phyloP scores from a whole-genome alignment of 2,888 invertebrate genomes.

The Teleiodes luculella region DNA sequence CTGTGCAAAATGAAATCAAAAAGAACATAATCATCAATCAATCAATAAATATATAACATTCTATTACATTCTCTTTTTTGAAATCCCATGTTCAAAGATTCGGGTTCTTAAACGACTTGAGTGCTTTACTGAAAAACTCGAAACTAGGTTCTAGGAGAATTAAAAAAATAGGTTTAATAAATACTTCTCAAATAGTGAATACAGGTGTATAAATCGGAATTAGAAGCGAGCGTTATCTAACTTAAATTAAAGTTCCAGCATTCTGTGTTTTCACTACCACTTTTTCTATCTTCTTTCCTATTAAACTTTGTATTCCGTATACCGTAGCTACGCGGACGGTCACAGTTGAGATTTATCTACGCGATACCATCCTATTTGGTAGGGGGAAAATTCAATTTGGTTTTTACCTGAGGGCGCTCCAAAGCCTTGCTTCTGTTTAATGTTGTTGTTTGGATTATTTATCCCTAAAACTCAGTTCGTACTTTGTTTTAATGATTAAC shows the following conservation, averaged over 20 bases:
- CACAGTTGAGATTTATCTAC: constrained; percentile 70
- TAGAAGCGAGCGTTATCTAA: constrained; percentile 4
- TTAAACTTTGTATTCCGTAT: constrained; percentile 73
- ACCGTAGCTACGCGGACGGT: constrained; percentile 59
- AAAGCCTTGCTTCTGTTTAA: constrained; percentile 53
- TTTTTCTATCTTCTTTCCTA: constrained; percentile 72
- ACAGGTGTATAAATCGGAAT: constrained; percentile 36
- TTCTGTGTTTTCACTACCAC: constrained; percentile 61
- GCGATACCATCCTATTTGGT: constrained; percentile 71
- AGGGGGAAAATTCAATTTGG: constrained; percentile 73
- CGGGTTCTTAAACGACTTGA: no score
- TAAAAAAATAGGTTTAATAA: no score
- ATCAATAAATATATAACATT: no score
- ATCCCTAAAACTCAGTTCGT: constrained; percentile 1
- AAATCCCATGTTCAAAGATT: no score
- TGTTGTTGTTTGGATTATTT: constrained; percentile 50
- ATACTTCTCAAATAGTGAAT: constrained; percentile 21
- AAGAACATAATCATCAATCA: no score
- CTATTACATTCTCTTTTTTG: no score
- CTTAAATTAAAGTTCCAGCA: constrained; percentile 59
- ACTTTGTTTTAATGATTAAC: not conserved
- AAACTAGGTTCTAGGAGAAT: not conserved
- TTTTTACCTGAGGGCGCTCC: constrained; percentile 71
- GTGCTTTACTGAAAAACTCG: no score
- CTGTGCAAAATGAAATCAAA: no score